Evolutionary conservation across 2,888 invertebrate genomes (phyloP).

Genomic region (Pterostichus niger): DNA sequence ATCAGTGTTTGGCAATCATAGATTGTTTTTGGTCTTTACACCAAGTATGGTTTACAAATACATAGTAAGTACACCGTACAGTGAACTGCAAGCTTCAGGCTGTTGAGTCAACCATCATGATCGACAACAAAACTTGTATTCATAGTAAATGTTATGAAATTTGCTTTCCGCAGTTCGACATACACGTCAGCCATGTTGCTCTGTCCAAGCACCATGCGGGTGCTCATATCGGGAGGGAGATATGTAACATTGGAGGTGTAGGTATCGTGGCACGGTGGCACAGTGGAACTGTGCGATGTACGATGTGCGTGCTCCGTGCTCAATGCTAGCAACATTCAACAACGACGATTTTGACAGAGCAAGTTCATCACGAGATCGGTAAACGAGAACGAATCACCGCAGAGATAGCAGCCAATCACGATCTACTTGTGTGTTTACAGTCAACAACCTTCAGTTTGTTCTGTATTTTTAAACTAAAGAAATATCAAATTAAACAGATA

Average conservation of each 20-base stretch:
- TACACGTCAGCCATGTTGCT: constrained; percentile 23
- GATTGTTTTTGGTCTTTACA: constrained; percentile 24
- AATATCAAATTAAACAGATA: constrained; percentile 37
- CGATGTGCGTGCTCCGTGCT: not conserved
- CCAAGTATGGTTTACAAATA: constrained; percentile 41
- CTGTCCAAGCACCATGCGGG: not conserved
- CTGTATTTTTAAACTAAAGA: constrained; percentile 36
- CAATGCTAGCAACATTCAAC: not conserved
- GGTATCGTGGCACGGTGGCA: not conserved
- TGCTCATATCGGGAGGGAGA: not conserved
- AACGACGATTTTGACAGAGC: constrained; percentile 36
- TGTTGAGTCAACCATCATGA: constrained; percentile 43
- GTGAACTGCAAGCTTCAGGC: constrained; percentile 9
- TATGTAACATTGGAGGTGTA: not conserved
- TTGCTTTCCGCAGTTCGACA: constrained; percentile 33
- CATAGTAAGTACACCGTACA: not conserved
- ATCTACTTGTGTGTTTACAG: constrained; percentile 10
- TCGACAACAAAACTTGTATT: constrained; percentile 53
- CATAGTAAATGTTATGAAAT: constrained; percentile 50
- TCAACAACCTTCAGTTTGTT: constrained; percentile 26
- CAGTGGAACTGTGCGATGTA: not conserved
- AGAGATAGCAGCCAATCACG: constrained; percentile 16
- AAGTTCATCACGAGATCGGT: constrained; percentile 29
- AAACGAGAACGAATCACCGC: constrained; percentile 7
- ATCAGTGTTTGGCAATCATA: constrained; percentile 30